phyloP scores from a whole-genome alignment of 1,140 invertebrate species.

The Homalodisca vitripennis region DNA sequence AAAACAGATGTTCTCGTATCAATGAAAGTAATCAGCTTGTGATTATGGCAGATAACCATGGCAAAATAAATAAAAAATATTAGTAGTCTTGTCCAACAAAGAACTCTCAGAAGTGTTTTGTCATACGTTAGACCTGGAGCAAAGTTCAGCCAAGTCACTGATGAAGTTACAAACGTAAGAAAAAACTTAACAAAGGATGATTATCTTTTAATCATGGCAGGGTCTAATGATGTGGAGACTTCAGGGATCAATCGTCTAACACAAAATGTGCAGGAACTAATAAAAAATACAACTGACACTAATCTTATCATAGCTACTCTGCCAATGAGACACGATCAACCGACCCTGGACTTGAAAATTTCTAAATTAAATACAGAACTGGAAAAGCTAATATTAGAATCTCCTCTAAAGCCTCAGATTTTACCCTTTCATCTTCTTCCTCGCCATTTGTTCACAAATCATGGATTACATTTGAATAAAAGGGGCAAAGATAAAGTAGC shows the following conservation, averaged over 20 bases:
- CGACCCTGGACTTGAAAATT: background rate
- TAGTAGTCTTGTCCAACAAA: background rate
- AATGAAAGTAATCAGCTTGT: background rate
- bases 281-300: background rate
- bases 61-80: background rate
- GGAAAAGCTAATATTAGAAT: background rate
- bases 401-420: background rate
- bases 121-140: background rate
- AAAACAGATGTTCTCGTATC: background rate
- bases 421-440: background rate
- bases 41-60: background rate
- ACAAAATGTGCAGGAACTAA: background rate
- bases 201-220: background rate
- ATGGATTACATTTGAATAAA: background rate
- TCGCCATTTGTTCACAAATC: background rate
- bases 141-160: background rate
- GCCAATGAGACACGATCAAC: background rate
- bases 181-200: background rate
- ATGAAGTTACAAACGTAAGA: background rate
- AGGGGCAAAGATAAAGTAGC: background rate
- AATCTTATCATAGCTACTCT: background rate
- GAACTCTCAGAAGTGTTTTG: background rate
- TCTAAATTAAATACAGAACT: background rate
- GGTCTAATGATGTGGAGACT: background rate
- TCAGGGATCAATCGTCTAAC: background rate